Percentiles rank a stretch among this genome's conserved stretches.
These are phyloP conservation scores for Himalopsyche kuldschensis DNA, from an alignment of 2,888 invertebrate genomes.

Conservation along the genomic window DNA sequence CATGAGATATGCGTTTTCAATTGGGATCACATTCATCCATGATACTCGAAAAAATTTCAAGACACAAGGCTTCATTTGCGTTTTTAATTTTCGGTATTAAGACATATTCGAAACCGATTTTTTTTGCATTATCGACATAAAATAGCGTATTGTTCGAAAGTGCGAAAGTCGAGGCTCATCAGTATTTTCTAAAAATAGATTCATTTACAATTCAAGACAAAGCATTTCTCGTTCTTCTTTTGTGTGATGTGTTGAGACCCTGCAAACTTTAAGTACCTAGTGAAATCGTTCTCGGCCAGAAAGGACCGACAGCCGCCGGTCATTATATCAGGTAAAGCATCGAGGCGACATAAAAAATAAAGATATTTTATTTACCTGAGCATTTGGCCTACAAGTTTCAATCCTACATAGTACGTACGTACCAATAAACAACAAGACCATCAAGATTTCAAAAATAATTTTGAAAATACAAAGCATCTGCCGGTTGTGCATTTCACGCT, in stretches of 20 bases:
- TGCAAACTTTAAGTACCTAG: background rate
- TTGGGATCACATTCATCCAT: too few species aligned
- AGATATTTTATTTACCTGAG: background rate
- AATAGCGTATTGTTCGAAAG: too few species aligned
- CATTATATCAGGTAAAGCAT: background rate
- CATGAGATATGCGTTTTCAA: too few species aligned
- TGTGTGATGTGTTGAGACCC: background rate
- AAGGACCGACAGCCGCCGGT: background rate
- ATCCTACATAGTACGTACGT: background rate
- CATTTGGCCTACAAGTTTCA: background rate
- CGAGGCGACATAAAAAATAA: background rate
- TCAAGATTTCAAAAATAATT: background rate
- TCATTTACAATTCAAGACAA: too few species aligned
- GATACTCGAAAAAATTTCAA: too few species aligned
- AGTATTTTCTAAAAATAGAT: too few species aligned
- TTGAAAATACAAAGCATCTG: background rate
- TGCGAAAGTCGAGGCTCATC: too few species aligned
- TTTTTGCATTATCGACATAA: too few species aligned
- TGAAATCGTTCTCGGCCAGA: background rate
- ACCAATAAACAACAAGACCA: background rate
- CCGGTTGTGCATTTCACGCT: background rate
- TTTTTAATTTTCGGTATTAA: too few species aligned
- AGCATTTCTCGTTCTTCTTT: too few species aligned
- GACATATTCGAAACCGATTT: too few species aligned
- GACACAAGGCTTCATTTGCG: too few species aligned